Percentiles rank a stretch among this genome's conserved stretches.
Conservation (phyloP, 1,140 invertebrate species). For the Caerostris extrusa region DNA sequence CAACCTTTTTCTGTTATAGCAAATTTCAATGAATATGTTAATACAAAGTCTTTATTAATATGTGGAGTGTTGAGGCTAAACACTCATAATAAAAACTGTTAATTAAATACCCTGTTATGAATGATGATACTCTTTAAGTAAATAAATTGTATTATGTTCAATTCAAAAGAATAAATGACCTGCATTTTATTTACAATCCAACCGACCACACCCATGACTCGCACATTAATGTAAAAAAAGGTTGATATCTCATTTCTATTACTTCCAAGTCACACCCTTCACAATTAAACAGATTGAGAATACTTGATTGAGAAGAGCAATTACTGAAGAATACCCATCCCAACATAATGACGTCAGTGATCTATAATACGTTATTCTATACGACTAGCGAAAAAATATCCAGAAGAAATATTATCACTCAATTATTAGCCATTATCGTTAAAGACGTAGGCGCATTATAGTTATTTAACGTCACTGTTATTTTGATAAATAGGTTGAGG, state of each 20-base stretch:
- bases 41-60: no score
- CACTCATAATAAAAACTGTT: no score
- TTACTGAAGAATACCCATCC: not conserved
- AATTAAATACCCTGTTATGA: no score
- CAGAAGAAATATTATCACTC: not conserved
- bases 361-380: not conserved
- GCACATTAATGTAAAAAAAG: not conserved
- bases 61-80: no score
- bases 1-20: no score
- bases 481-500: not conserved
- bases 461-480: not conserved
- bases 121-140: no score
- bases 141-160: no score
- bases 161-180: no score
- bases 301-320: not conserved
- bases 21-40: no score
- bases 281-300: not conserved
- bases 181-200: not conserved
- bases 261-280: not conserved
- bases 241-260: not conserved
- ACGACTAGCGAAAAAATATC: not conserved
- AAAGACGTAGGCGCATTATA: not conserved
- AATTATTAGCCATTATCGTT: slow-evolving; percentile 18
- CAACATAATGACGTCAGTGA: slow-evolving; percentile 2
- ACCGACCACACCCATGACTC: not conserved